A percentile compares a stretch with the other conserved stretches of the same genome.
Conservation (phyloP, 2,888 invertebrate species). For the Drosophila mimetica region DNA sequence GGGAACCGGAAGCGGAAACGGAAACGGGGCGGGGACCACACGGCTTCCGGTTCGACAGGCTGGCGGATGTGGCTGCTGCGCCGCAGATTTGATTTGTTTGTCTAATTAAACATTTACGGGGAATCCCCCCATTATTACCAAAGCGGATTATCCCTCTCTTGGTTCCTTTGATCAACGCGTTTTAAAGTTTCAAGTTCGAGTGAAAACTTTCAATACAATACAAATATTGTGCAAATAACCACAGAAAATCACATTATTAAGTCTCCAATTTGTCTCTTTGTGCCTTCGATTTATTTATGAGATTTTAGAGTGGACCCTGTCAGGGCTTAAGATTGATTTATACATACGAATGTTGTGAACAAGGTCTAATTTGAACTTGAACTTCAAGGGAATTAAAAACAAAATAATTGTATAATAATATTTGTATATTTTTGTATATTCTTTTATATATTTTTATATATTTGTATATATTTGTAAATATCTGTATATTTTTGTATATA, state of each 20-base stretch:
- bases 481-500: too few species aligned
- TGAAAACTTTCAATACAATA: conserved; percentile 6
- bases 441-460: too few species aligned
- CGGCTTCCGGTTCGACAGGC: conserved; percentile 50
- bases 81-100: conserved; percentile 55
- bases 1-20: conserved; percentile 12
- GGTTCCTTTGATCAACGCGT: neutral
- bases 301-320: neutral
- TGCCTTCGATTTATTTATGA: neutral
- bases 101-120: conserved; percentile 68
- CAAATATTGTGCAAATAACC: conserved; percentile 8
- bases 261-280: neutral
- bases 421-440: too few species aligned
- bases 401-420: too few species aligned
- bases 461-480: too few species aligned
- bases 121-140: neutral
- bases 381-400: too few species aligned
- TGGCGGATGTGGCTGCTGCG: conserved; percentile 40
- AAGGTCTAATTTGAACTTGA: too few species aligned
- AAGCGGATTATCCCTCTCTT: conserved; percentile 3
- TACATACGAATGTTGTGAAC: too few species aligned
- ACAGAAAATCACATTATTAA: neutral
- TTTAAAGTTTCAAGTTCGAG: neutral
- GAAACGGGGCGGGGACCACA: conserved; percentile 36
- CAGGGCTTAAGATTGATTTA: neutral